These are phyloP conservation scores for Spodoptera litura DNA, from an alignment of 1,140 invertebrate genomes.

Conservation along the genomic window DNA sequence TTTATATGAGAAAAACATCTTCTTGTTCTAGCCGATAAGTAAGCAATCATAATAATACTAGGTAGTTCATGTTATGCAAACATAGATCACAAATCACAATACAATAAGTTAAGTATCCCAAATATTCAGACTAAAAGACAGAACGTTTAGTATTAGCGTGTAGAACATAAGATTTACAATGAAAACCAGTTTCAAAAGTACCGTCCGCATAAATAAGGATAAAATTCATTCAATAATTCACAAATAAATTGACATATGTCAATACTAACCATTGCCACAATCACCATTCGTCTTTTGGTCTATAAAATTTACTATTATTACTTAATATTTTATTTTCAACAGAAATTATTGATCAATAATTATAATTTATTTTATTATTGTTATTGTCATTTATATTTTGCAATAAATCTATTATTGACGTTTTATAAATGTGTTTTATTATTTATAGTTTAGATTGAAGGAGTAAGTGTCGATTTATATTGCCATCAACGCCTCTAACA, in stretches of 20 bases:
- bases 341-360: conserved; percentile 6
- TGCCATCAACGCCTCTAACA: neutral
- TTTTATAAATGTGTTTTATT: conserved; percentile 11
- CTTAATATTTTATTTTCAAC: conserved; percentile 8
- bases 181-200: conserved; percentile 68
- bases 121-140: conserved; percentile 71
- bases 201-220: conserved; percentile 58
- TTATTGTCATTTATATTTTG: conserved; percentile 8
- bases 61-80: neutral
- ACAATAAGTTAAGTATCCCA: conserved; percentile 57
- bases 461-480: conserved; percentile 3
- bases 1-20: neutral
- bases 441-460: neutral
- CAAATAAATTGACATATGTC: conserved; percentile 10
- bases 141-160: conserved; percentile 66
- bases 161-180: conserved; percentile 61
- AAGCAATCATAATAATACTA: too few relatives aligned
- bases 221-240: conserved; percentile 9
- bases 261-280: conserved; percentile 8
- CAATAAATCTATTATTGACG: conserved; percentile 11
- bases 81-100: conserved; percentile 28
- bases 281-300: conserved; percentile 16
- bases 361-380: conserved; percentile 16
- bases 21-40: too few relatives aligned
- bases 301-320: conserved; percentile 4